Evolutionary conservation across 2,113 vertebrate species (phyloP).

Genomic region (Balaenoptera acutorostrata): DNA sequence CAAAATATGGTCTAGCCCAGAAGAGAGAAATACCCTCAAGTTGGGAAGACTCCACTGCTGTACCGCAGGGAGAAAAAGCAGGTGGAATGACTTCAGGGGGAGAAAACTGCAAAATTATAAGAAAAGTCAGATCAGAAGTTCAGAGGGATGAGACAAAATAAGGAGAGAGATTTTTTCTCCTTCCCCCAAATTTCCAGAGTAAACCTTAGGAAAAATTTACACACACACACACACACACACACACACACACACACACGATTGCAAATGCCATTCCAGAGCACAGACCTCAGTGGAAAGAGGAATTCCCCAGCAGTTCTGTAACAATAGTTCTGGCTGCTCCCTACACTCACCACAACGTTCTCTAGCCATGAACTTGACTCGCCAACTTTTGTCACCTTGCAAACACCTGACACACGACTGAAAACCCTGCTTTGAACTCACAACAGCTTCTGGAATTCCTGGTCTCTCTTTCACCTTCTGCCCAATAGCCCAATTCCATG

Average conservation of each 20-base stretch:
- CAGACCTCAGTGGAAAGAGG: not conserved
- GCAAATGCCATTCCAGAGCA: not conserved
- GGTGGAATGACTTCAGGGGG: too few relatives aligned
- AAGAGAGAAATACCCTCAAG: not conserved
- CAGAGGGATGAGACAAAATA: not conserved
- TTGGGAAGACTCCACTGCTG: not conserved
- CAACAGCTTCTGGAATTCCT: not conserved
- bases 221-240: too few relatives aligned
- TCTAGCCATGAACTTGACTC: too few relatives aligned
- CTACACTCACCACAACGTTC: rapidly evolving
- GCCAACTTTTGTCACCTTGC: not conserved
- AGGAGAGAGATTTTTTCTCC: not conserved
- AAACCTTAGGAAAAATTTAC: not conserved
- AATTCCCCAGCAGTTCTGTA: not conserved
- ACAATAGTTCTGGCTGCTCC: rapidly evolving
- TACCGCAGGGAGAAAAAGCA: rapidly evolving
- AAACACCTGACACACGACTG: not conserved
- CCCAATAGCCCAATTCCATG: not conserved
- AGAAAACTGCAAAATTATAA: not conserved
- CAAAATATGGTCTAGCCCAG: not conserved
- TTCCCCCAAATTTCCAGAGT: not conserved
- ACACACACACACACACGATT: rapidly evolving
- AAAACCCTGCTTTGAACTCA: not conserved
- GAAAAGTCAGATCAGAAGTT: not conserved
- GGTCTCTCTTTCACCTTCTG: not conserved